Base-by-base conservation (phyloP, 2,888 invertebrate genomes). In the Xestia ashworthii region DNA sequence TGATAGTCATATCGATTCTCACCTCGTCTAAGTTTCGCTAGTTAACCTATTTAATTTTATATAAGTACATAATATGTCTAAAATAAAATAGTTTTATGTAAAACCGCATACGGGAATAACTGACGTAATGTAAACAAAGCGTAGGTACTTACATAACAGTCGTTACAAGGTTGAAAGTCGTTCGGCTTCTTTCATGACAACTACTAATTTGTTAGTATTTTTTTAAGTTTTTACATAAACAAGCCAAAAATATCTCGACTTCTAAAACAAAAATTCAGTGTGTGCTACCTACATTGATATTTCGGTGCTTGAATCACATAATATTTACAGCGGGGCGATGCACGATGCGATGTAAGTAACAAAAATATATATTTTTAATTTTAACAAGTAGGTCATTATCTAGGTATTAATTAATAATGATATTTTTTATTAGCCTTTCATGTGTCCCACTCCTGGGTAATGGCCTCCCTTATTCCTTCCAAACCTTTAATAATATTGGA, bases 51-150 rank as follows among this genome's bases (percentile, higher is more conserved):
- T 58, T 58, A 25, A 58, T 58, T 58, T 16, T 25, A 25, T 14
- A 25, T 58, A 14, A 44, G n/a, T n/a, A 9, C 8, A 44, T 58
- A 25, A 1, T 25, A 32, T 25, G 25, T 32, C 32, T 32, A 32
- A 32, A 32, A 16, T 25, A 8, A 60, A 32, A 60, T 60, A 64
- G 41, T 64, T 64, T n/a, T 41, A n/a, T 64, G 41, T 64, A 22
- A 41, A 41, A 64, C 14, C 41, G 41, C 22, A 3, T n/a, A 64
- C 1, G 12, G 12, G 41, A 22, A 41, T n/a, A 64, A 41, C 64
- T 64, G 41, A 64, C n/a, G 64, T 64, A 64, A 64, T 41, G 41
- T 41, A 64, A 64, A 64, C 64, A 64, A 41, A 19, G 64, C 64
- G 41, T 64, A n/a, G n/a, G n/a, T n/a, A n/a, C n/a, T n/a, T n/a